These are phyloP conservation scores for Nezara viridula DNA, from an alignment of 2,888 invertebrate genomes.

Conservation along the genomic window DNA sequence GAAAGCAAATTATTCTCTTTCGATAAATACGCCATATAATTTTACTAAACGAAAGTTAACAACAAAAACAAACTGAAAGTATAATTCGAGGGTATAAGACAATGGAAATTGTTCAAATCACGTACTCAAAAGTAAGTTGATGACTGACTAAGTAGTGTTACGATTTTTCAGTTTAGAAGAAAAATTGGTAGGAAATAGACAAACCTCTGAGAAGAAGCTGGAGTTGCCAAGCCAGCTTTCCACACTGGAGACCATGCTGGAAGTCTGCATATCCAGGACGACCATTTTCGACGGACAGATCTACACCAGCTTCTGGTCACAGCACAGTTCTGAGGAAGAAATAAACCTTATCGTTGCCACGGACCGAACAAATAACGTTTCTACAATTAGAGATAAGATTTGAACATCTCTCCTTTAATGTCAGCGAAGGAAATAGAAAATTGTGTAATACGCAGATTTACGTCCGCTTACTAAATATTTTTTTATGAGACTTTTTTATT, in stretches of 20 bases:
- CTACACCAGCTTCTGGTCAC: background rate
- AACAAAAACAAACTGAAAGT: too few relatives aligned
- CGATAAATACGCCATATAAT: background rate
- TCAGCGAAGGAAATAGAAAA: background rate
- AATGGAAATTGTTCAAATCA: too few relatives aligned
- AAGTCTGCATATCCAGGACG: background rate
- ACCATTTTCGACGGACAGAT: background rate
- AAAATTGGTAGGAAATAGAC: background rate
- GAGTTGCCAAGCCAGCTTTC: background rate
- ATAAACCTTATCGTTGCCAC: background rate
- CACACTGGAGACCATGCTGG: background rate
- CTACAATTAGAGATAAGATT: slow-evolving; percentile 37
- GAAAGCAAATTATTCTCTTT: background rate
- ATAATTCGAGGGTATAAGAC: too few relatives aligned
- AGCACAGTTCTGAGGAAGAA: slow-evolving; percentile 2
- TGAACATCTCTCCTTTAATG: background rate
- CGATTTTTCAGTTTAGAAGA: background rate
- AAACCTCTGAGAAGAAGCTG: background rate
- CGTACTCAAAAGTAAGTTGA: background rate
- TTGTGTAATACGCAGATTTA: background rate
- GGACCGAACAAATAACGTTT: slow-evolving; percentile 24
- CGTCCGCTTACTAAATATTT: background rate
- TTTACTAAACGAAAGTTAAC: too few relatives aligned
- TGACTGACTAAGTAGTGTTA: background rate
- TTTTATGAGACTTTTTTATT: too few relatives aligned